These are phyloP conservation scores for Drosophila fungiperda DNA, from an alignment of 2,888 invertebrate species.

Conservation along the genomic window DNA sequence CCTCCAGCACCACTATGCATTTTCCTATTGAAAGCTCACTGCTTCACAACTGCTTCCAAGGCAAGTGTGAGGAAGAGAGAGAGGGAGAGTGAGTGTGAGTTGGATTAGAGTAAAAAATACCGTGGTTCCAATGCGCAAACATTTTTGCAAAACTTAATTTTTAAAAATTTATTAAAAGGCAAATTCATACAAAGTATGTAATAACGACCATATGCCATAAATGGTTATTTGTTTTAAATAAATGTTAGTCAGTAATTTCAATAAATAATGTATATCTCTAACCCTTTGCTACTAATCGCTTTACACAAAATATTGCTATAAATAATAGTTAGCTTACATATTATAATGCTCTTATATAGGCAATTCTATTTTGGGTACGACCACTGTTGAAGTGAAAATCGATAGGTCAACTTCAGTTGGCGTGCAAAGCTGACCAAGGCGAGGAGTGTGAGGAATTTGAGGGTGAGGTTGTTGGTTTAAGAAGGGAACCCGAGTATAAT, in stretches of 20 bases:
- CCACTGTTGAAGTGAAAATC: constrained; percentile 35
- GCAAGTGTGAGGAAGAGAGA: constrained; percentile 2
- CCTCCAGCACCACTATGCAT: constrained; percentile 70
- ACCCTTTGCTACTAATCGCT: not conserved
- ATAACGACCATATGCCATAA: not conserved
- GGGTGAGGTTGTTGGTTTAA: not conserved
- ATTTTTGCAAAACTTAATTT: not conserved
- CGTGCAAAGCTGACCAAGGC: constrained; percentile 27
- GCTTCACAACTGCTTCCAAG: constrained; percentile 35
- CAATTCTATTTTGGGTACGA: not conserved
- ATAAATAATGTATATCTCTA: not conserved
- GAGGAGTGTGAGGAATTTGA: no score
- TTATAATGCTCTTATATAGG: not conserved
- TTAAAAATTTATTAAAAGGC: not conserved
- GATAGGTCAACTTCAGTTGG: constrained; percentile 54
- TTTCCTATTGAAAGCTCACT: constrained; percentile 28
- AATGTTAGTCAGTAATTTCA: not conserved
- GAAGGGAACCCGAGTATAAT: not conserved
- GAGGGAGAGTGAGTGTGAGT: constrained; percentile 10
- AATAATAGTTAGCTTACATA: not conserved
- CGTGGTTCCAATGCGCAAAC: not conserved
- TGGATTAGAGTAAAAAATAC: constrained; percentile 10
- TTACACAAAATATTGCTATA: not conserved
- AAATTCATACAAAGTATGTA: not conserved
- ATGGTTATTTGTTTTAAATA: not conserved